Evolutionary conservation across 1,140 invertebrate species (phyloP).

Genomic region (Leptestheria dahalacensis): DNA sequence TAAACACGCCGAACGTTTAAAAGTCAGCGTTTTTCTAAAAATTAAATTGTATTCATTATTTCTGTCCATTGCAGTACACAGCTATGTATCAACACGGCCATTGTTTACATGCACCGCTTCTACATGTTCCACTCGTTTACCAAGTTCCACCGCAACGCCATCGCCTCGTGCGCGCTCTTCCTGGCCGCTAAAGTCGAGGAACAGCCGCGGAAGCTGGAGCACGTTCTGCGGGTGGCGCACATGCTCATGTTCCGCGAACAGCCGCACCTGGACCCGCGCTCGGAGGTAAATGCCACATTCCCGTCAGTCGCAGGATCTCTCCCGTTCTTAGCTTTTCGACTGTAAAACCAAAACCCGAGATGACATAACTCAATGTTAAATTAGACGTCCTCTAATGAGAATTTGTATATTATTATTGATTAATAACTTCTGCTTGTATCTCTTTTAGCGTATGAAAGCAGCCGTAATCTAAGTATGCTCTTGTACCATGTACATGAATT

Average conservation of each 20-base stretch:
- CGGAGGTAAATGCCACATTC: too few species aligned
- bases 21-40: not conserved
- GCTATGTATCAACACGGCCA: constrained; percentile 84
- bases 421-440: too few species aligned
- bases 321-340: too few species aligned
- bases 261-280: constrained; percentile 45
- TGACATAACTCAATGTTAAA: too few species aligned
- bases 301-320: too few species aligned
- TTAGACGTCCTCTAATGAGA: too few species aligned
- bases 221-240: constrained; percentile 82
- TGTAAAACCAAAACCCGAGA: too few species aligned
- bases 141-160: constrained; percentile 64
- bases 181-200: constrained; percentile 94
- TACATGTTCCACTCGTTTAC: constrained; percentile 87
- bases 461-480: too few species aligned
- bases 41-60: constrained; percentile 9
- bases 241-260: constrained; percentile 50
- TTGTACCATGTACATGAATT: too few species aligned
- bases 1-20: too few species aligned
- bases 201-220: constrained; percentile 87
- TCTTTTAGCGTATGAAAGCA: too few species aligned
- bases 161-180: constrained; percentile 74
- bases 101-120: constrained; percentile 97
- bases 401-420: too few species aligned
- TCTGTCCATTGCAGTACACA: constrained; percentile 44